These are phyloP conservation scores for Drosophila athabasca DNA, from an alignment of 1,140 invertebrate species.

Conservation along the genomic window DNA sequence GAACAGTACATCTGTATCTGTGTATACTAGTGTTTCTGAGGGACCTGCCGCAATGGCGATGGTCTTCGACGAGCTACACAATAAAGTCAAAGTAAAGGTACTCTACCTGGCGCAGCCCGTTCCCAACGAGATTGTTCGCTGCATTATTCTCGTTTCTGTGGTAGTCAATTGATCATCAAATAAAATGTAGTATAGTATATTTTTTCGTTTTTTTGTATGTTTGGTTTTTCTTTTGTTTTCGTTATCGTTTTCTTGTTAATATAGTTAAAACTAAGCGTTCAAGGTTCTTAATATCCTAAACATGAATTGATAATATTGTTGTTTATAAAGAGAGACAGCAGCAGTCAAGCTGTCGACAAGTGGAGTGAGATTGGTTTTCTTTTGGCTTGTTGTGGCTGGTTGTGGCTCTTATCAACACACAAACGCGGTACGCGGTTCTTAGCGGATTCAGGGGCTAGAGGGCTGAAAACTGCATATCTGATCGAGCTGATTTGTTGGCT, in stretches of 20 bases:
- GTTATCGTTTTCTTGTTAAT: conserved; percentile 49
- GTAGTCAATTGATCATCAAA: conserved; percentile 49
- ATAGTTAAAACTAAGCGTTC: conserved; percentile 77
- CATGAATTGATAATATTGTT: conserved; percentile 71
- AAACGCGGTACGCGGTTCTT: too few relatives aligned
- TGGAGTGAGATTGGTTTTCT: conserved; percentile 31
- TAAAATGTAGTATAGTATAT: conserved; percentile 68
- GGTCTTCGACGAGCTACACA: too few relatives aligned
- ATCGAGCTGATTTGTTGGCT: conserved; percentile 38
- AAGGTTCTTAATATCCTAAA: conserved; percentile 76
- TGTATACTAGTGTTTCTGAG: conserved; percentile 40
- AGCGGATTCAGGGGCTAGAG: not conserved
- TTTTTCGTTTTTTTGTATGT: conserved; percentile 39
- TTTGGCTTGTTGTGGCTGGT: conserved; percentile 17
- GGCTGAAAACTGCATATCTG: conserved; percentile 17
- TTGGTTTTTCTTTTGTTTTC: conserved; percentile 28
- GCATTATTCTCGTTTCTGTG: conserved; percentile 17
- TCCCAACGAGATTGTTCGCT: conserved; percentile 24
- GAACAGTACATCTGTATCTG: too few relatives aligned
- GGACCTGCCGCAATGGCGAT: not conserved
- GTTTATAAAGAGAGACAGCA: conserved; percentile 58
- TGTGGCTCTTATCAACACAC: conserved; percentile 21
- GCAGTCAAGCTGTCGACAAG: conserved; percentile 57
- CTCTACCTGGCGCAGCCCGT: conserved; percentile 45
- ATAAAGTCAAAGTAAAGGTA: conserved; percentile 33